Percentiles rank a stretch among this genome's conserved stretches.
Evolutionary conservation across 2,888 invertebrate genomes (phyloP).

Genomic region (Epinotia nisella): DNA sequence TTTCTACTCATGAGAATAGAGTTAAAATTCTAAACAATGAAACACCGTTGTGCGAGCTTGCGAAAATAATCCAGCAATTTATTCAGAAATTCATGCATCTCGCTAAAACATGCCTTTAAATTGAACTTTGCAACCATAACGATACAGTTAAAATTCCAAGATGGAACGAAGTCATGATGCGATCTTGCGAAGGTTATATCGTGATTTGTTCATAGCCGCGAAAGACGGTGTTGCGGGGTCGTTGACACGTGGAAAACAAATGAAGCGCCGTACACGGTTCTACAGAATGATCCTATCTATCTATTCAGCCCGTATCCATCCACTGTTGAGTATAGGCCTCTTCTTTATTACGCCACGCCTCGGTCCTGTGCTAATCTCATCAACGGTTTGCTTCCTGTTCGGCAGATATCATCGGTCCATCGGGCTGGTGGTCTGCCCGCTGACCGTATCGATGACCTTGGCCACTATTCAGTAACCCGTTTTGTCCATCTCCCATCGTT

Average conservation of each 20-base stretch:
- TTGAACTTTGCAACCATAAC: background rate
- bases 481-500: no score
- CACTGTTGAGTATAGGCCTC: no score
- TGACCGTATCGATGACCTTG: no score
- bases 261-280: constrained; percentile 26
- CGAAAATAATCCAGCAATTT: background rate
- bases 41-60: constrained; percentile 6
- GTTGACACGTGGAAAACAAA: constrained; percentile 26
- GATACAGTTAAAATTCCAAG: background rate
- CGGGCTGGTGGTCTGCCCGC: no score
- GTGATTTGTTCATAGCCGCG: constrained; percentile 25
- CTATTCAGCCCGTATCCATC: no score
- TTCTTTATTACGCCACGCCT: no score
- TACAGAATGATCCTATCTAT: no score
- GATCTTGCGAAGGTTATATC: constrained; percentile 6
- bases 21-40: background rate
- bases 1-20: background rate
- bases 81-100: background rate
- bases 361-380: no score
- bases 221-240: constrained; percentile 23
- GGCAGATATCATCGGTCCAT: no score
- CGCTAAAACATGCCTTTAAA: background rate
- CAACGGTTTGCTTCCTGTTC: no score
- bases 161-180: background rate
- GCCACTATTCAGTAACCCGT: no score